Evolutionary conservation across 2,113 vertebrate species (phyloP).

Genomic region (pig (Sus scrofa)): T2T-Sscrofa CM000819.6:47892001-47892500

Average conservation of each 20-base stretch:
- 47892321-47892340: neutral
- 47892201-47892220: neutral
- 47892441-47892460: neutral
- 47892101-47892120: neutral
- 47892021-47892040: neutral
- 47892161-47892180: neutral
- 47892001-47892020: neutral
- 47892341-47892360: neutral
- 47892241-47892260: neutral
- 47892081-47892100: neutral
- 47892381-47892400: neutral
- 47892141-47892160: neutral
- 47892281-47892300: neutral
- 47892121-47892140: neutral
- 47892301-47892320: neutral
- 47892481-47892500: neutral
- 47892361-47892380: neutral
- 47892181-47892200: neutral
- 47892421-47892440: neutral
- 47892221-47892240: neutral
- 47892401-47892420: neutral
- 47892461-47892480: neutral
- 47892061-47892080: neutral
- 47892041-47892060: neutral
- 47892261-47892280: neutral